Evolutionary conservation across 2,888 invertebrate genomes (phyloP).

Genomic region (Cephus rjabovi): DNA sequence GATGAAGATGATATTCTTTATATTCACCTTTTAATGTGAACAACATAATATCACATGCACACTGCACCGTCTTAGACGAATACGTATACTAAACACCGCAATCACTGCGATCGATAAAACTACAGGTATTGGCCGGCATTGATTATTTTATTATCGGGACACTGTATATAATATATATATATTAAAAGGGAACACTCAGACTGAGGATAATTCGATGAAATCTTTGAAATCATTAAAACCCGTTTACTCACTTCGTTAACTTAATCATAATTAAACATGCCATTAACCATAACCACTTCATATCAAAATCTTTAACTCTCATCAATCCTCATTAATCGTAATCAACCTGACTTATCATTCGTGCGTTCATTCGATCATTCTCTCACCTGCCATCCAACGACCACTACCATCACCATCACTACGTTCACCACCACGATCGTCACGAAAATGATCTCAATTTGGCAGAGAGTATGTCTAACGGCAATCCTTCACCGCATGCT

Average conservation of each 20-base stretch:
- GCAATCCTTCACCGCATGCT: slow-evolving; percentile 56
- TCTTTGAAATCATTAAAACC: not conserved
- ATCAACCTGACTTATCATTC: slow-evolving; percentile 10
- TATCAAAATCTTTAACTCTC: not conserved
- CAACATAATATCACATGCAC: slow-evolving; percentile 2
- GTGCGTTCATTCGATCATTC: slow-evolving; percentile 24
- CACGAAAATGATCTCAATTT: slow-evolving; percentile 29
- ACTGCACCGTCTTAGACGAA: not conserved
- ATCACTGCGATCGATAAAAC: not conserved
- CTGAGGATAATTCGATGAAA: not conserved
- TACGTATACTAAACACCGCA: not conserved
- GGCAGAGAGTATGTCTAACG: slow-evolving; percentile 45
- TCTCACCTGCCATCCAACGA: slow-evolving; percentile 26
- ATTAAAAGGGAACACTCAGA: not conserved
- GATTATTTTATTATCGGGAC: not conserved
- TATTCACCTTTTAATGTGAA: slow-evolving; percentile 4
- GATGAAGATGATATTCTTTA: slow-evolving; percentile 4
- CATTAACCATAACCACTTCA: not conserved
- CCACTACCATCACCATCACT: slow-evolving; percentile 29
- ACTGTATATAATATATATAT: not conserved
- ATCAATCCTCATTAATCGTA: not conserved
- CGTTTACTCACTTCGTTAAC: slow-evolving; percentile 6
- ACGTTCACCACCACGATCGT: slow-evolving; percentile 27
- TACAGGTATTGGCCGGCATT: not conserved
- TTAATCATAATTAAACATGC: not conserved